Evolutionary conservation across 2,888 invertebrate species (phyloP), one percentile per base, ranked within the genome.

Genomic region (Myopa testacea): DNA sequence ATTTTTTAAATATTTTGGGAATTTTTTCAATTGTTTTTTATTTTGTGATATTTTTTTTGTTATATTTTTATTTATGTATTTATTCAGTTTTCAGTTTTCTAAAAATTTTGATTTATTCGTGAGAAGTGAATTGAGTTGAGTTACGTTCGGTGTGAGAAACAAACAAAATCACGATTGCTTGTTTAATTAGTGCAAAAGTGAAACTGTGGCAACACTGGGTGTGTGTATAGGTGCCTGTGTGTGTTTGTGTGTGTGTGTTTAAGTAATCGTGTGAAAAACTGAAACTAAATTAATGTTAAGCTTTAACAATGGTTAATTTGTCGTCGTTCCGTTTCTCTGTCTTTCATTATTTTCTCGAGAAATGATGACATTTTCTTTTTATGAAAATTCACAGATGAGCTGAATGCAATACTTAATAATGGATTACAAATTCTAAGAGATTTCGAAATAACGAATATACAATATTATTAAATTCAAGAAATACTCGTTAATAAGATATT

Each of bases 151-250:
- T 10, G 65, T 14, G 65, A 12, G 26, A 62, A 45, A 52, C 8
- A 26, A 67, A 26, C 37, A 67, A 34, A 70, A 70, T 70, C 70
- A 19, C 52, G 52, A n/a, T 52, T 70, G 70, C 69, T 14, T 52
- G 69, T 26, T 70, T 34, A 34, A 34, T 52, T 38, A 60, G 14
- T 40, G 26, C 16, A 73, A 73, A 73, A 73, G 72, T 73, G 72
- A 73, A 73, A 73, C 72, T 73, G 62, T 73, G 72, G 62, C 72
- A 73, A 60, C 62, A 37, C 19, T 40, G 38, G 16, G 7, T 45
- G 8, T 40, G 4, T 40, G 45, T 45, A 45, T 45, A 10, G 6
- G 68, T 45, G 68, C 16, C 3, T n/a, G 45, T 45, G 45, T 45
- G 45, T 45, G 45, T 45, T 1, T 45, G 45, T n/a, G 55, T 16